Percentiles rank a stretch among this genome's conserved stretches.
These are phyloP conservation scores for Pygathrix nemaeus DNA, from an alignment of 2,113 vertebrate species.

Conservation along the genomic window DNA sequence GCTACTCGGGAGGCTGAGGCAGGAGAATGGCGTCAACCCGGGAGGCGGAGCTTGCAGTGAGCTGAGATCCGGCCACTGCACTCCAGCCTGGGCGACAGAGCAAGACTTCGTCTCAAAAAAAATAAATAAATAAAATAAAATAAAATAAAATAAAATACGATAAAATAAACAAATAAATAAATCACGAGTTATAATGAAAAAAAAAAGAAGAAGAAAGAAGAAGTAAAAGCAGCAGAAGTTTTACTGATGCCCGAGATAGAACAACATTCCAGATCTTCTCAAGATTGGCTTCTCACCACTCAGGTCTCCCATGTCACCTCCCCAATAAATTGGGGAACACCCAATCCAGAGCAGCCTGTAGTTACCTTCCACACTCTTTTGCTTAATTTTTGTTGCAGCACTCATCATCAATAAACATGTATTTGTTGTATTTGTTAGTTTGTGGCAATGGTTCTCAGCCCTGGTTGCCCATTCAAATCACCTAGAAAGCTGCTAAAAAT, in stretches of 20 bases:
- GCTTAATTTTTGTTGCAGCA: accelerated
- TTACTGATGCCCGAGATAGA: neutral
- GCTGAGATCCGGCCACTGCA: accelerated
- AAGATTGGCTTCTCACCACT: neutral
- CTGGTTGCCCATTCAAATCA: neutral
- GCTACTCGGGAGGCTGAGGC: no score
- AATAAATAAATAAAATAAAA: no score
- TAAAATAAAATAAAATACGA: no score
- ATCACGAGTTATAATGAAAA: neutral
- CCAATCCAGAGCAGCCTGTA: neutral
- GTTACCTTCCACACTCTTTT: accelerated
- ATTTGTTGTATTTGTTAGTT: no score
- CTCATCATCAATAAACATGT: accelerated
- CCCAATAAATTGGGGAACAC: no score
- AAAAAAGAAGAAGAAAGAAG: neutral
- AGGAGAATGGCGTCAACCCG: no score
- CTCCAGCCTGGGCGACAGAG: no score
- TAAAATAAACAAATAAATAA: no score
- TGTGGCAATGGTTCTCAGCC: neutral
- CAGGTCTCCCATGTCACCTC: accelerated
- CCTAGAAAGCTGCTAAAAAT: neutral
- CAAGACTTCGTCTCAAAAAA: no score
- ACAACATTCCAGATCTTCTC: neutral
- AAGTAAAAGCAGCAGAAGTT: neutral
- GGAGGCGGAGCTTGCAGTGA: no score